Base-by-base conservation (phyloP, 2,888 invertebrate species). In the Cyclophora punctaria region DNA sequence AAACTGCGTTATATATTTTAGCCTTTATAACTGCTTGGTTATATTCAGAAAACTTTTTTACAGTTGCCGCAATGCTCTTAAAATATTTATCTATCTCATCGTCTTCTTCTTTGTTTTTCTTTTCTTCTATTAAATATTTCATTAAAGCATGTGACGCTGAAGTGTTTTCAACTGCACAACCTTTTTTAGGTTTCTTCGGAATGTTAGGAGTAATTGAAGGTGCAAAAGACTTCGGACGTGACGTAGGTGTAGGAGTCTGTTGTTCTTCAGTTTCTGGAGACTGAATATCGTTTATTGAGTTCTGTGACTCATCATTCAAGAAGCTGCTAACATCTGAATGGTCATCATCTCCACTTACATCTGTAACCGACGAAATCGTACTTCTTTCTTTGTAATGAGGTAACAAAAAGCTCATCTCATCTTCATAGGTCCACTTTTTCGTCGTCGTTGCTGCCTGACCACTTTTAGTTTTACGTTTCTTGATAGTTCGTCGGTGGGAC, bases 401-500 rank as follows among this genome's bases (percentile, higher is more conserved):
- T 56, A 62, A 20, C 48, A 57, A 58, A 56, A 62, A 60, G 20
- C 20, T 53, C 60, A 63, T 60, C 55, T 63, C 60, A 55, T 62
- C 58, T 56, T 63, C 63, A 56, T 48, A 63, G 45, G 54, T 56
- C 59, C 62, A 63, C 55, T 63, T 62, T 53, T 58, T 58, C 57
- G 56, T 56, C 56, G 56, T 59, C 49, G 56, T 37, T 44, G 56
- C 62, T 53, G 57, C 59, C 50, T 63, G 58, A 53, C 59, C 56
- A 53, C 62, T 62, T 52, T 58, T 62, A 50, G 52, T 58, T 61
- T 57, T 60, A 53, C 56, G 54, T 46, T 62, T 63, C 52, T 61
- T 59, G 35, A 62, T 51, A 47, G 55, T 45, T 55, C 57, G 50
- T 48, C 56, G 53, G 49, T 59, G 58, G 44, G 58, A 49, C 48